A percentile compares a stretch with the other conserved stretches of the same genome.
Evolutionary conservation across 2,113 vertebrate genomes (phyloP).

Genomic region (Prochilodus magdalenae): DNA sequence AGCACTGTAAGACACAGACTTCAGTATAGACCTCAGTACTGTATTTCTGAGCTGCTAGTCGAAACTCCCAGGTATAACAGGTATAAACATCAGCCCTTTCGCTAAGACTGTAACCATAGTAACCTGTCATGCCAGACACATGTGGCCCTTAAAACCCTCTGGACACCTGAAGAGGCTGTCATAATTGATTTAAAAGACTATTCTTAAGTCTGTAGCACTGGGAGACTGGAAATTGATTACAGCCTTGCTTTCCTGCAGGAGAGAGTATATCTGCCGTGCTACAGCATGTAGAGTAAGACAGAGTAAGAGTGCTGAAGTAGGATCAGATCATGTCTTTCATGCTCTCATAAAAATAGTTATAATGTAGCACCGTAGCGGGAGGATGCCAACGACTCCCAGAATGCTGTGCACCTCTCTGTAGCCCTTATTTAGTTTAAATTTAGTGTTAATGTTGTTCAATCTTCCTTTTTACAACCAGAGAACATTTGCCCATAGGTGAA

Average conservation of each 20-base stretch:
- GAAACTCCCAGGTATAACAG: not conserved
- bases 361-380: no score
- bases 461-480: no score
- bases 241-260: constrained; percentile 1
- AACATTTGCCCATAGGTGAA: no score
- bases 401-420: no score
- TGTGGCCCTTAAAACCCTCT: constrained; percentile 27
- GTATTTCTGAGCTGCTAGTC: not conserved
- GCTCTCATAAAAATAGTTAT: not conserved
- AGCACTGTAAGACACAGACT: not conserved
- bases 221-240: constrained; percentile 1
- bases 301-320: constrained; percentile 10
- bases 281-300: not conserved
- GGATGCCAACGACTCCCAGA: no score
- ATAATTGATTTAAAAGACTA: constrained; percentile 40
- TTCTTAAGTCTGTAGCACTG: constrained; percentile 9
- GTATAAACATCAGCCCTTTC: constrained; percentile 16
- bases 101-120: constrained; percentile 38
- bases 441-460: no score
- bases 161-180: constrained; percentile 30
- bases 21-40: not conserved
- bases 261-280: not conserved
- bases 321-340: not conserved
- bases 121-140: constrained; percentile 28
- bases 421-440: no score